Evolutionary conservation across 2,888 invertebrate genomes (phyloP).

Genomic region (Quadroppia sp.): DNA sequence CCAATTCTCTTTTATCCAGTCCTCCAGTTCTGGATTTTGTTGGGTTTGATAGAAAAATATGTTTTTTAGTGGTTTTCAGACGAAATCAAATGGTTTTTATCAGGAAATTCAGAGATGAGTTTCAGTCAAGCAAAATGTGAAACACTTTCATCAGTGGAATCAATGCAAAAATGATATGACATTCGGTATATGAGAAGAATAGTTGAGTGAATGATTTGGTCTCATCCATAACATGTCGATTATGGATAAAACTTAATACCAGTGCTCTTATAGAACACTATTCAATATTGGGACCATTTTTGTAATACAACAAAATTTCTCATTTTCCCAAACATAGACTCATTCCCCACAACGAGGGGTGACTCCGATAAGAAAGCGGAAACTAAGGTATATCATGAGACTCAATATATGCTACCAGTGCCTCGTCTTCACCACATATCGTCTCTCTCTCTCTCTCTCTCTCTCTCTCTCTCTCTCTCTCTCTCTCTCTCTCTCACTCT

Average conservation of each 20-base stretch:
- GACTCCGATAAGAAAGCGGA: conserved; percentile 29
- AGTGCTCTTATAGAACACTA: not conserved
- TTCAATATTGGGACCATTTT: not conserved
- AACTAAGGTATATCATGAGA: conserved; percentile 8
- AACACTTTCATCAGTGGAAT: not conserved
- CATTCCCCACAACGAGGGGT: not conserved
- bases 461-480: conserved; percentile 5
- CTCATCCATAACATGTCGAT: conserved; percentile 29
- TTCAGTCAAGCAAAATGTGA: not conserved
- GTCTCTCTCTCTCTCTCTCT: conserved; percentile 17
- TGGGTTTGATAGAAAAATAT: not conserved
- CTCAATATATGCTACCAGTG: not conserved
- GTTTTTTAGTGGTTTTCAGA: not conserved
- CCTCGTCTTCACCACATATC: not conserved
- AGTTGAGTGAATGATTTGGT: conserved; percentile 8
- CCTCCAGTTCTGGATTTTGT: not conserved
- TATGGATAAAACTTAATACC: not conserved
- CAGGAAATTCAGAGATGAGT: conserved; percentile 16
- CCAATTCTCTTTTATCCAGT: not conserved
- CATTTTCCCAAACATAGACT: not conserved
- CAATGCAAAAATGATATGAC: conserved; percentile 16
- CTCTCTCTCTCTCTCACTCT: not conserved
- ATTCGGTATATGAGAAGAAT: not conserved
- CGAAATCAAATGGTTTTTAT: not conserved
- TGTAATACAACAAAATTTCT: not conserved